Evolutionary conservation across 2,113 vertebrate genomes (phyloP), one percentile per base, ranked within the genome.

Genomic region (Saccopteryx bilineata): DNA sequence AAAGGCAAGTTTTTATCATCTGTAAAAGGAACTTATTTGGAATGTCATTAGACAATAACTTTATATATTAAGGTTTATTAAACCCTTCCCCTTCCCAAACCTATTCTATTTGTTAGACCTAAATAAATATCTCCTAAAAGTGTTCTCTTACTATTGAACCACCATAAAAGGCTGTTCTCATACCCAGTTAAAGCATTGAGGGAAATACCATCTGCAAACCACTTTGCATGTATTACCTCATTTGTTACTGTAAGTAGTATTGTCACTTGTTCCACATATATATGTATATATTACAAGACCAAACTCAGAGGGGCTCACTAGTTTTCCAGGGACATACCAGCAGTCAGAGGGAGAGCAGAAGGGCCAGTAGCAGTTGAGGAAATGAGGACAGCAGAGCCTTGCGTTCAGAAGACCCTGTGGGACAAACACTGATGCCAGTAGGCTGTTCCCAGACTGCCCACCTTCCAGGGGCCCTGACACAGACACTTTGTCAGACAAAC

Each of bases 401-500:
- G 21, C 28, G 5, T 71, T 87, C 58, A 83, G n/a, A 87, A 82
- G n/a, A 69, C 1, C 68, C n/a, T 19, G 8, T 69, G 46, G 61
- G 58, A 92, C 39, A 90, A 93, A 95, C 11, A 72, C 18, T n/a
- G 17, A 84, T 54, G 28, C 18, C 39, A 1, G 52, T 52, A 46
- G 65, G 23, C 71, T 95, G 46, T 31, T 9, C 50, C 52, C 76
- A 5, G 75, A 19, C 46, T 94, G 69, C n/a, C 46, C 39, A 54
- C 14, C 33, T 90, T 90, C 68, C 63, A 54, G 69, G 79, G 66
- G 75, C 68, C 82, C 72, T 89, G 74, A 89, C 48, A 86, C 31
- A 97, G 11, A 97, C 17, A 94, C 76, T 79, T 74, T 46, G 28
- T 90, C 69, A 97, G 58, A 87, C 95, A 97, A 88, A 63, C 79